phyloP scores from a whole-genome alignment of 1,140 invertebrate genomes.

The Ceratoteleas bidentatus region DNA sequence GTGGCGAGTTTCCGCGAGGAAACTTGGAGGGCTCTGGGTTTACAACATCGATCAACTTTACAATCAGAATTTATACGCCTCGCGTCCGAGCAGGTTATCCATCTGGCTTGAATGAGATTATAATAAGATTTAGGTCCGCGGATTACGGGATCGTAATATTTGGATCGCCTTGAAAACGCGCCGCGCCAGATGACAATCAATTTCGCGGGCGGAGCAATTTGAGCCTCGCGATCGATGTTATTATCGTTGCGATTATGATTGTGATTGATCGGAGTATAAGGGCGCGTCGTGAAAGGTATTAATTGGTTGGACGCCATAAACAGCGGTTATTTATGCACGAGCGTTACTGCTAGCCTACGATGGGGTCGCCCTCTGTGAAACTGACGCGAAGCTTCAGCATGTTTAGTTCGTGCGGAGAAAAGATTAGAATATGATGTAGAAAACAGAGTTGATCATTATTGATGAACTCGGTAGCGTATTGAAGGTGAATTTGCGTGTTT shows the following conservation, averaged over 20 bases:
- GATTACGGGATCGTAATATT: constrained; percentile 66
- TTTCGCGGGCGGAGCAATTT: constrained; percentile 39
- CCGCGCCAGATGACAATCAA: constrained; percentile 56
- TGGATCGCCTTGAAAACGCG: constrained; percentile 59
- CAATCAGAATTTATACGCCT: constrained; percentile 68
- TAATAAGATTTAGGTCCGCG: constrained; percentile 71
- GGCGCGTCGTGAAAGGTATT: background rate
- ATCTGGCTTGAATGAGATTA: constrained; percentile 70
- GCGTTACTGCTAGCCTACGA: background rate
- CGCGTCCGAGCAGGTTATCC: constrained; percentile 69
- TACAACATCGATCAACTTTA: constrained; percentile 67
- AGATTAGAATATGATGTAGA: too few relatives aligned
- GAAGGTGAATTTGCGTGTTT: too few relatives aligned
- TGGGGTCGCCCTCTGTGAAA: background rate
- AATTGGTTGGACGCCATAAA: constrained; percentile 1
- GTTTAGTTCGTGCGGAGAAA: too few relatives aligned
- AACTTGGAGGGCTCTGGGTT: constrained; percentile 58
- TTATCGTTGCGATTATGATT: constrained; percentile 22
- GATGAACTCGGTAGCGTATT: too few relatives aligned
- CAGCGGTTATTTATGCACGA: background rate
- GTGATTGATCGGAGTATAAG: constrained; percentile 18
- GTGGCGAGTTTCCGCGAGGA: constrained; percentile 51
- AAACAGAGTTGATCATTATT: too few relatives aligned
- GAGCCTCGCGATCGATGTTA: constrained; percentile 29
- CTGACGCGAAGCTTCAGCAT: too few relatives aligned